Conservation (phyloP, 2,888 invertebrate genomes). For the Hemistola chrysoprasaria region DNA sequence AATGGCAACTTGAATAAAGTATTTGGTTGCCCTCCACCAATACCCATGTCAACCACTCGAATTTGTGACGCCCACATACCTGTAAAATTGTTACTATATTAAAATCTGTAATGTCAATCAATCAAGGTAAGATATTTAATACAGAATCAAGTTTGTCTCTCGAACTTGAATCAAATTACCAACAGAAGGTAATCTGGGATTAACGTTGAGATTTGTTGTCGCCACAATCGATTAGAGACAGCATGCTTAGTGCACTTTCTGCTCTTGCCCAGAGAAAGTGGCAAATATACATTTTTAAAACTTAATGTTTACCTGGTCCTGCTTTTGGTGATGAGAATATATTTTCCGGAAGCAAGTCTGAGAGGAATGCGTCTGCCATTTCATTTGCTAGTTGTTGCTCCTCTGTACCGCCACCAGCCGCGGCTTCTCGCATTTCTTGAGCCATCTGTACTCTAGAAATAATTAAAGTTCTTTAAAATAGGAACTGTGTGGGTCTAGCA, state of each 20-base stretch:
- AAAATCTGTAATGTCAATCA: too few species aligned
- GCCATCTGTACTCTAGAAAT: conserved; percentile 95
- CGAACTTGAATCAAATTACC: conserved; percentile 76
- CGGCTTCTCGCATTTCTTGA: conserved; percentile 98
- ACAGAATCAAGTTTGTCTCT: conserved; percentile 48
- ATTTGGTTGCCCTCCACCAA: conserved; percentile 80
- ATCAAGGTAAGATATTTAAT: too few species aligned
- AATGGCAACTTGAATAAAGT: conserved; percentile 90
- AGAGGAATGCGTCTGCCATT: conserved; percentile 98
- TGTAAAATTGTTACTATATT: too few species aligned
- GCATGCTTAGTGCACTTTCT: conserved; percentile 54
- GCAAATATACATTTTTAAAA: conserved; percentile 32
- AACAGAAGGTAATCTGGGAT: conserved; percentile 70
- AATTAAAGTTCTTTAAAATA: neutral
- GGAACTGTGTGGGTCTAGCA: neutral
- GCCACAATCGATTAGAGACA: conserved; percentile 79
- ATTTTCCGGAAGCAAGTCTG: conserved; percentile 96
- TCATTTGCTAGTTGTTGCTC: conserved; percentile 97
- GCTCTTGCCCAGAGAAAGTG: conserved; percentile 81
- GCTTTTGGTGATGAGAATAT: conserved; percentile 98
- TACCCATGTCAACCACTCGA: conserved; percentile 92
- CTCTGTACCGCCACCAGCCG: conserved; percentile 89
- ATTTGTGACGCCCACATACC: conserved; percentile 98
- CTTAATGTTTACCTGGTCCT: conserved; percentile 81
- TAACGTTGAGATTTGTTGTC: conserved; percentile 70